Conservation (phyloP, 2,797 vertebrate species). For the Falco concolor region DNA sequence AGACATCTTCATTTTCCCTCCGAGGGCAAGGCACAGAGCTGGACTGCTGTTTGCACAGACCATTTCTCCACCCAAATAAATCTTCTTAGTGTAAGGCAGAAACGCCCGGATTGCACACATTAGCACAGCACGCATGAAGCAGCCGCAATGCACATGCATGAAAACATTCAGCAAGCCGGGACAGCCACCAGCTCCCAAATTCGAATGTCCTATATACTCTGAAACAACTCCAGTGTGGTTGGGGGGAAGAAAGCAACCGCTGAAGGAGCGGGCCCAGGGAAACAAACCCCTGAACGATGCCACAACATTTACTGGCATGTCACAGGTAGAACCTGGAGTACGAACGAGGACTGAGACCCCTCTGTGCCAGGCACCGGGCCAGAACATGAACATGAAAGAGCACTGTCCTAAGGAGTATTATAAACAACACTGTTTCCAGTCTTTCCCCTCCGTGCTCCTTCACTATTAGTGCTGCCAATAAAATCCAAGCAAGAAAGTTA, state of each 20-base stretch:
- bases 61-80: not conserved
- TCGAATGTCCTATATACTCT: not conserved
- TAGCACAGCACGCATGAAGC: not conserved
- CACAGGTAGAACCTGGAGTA: not conserved
- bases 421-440: not conserved
- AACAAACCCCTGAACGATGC: not conserved
- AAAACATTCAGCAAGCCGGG: not conserved
- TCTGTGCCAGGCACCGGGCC: not conserved
- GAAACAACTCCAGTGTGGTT: not conserved
- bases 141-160: fast-evolving
- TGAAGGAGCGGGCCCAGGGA: not conserved
- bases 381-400: too few species aligned
- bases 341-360: not conserved
- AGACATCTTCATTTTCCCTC: not conserved
- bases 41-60: not conserved
- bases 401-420: not conserved
- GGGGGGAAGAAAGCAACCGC: not conserved
- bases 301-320: not conserved
- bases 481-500: not conserved
- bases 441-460: not conserved
- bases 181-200: not conserved
- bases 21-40: not conserved
- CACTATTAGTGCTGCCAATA: not conserved
- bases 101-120: not conserved
- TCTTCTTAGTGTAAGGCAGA: not conserved